phyloP scores from a whole-genome alignment of 2,888 invertebrate species.

The Dione vanillae region DNA sequence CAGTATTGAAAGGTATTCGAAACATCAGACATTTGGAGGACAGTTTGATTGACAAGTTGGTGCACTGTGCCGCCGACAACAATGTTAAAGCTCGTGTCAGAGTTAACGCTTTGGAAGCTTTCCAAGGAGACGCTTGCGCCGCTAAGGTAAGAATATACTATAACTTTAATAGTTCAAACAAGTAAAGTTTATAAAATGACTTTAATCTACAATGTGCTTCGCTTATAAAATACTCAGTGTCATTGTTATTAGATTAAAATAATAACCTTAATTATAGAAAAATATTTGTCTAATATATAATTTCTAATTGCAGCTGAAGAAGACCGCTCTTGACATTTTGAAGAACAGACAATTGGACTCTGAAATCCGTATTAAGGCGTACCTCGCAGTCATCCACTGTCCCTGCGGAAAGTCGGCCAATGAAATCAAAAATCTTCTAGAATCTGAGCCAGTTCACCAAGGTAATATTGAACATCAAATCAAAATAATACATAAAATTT shows the following conservation, averaged over 20 bases:
- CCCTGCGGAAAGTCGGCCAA: slow-evolving; percentile 88
- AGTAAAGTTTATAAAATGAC: not conserved
- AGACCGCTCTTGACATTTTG: slow-evolving; percentile 85
- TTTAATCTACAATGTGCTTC: too few relatives aligned
- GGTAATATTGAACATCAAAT: slow-evolving; percentile 55
- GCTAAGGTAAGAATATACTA: slow-evolving; percentile 62
- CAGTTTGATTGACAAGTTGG: slow-evolving; percentile 84
- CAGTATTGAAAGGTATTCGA: slow-evolving; percentile 91
- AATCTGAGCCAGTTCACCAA: slow-evolving; percentile 90
- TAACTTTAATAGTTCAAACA: not conserved
- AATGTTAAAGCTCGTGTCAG: slow-evolving; percentile 87
- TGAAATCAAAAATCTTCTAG: slow-evolving; percentile 88
- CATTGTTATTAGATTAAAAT: too few relatives aligned
- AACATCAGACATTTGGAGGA: slow-evolving; percentile 89
- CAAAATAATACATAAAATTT: not conserved
- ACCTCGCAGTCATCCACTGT: slow-evolving; percentile 90
- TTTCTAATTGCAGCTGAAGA: slow-evolving; percentile 63
- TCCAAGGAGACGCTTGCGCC: slow-evolving; percentile 88
- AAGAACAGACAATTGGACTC: slow-evolving; percentile 91
- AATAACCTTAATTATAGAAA: too few relatives aligned
- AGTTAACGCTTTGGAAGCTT: slow-evolving; percentile 91
- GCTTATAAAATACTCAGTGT: too few relatives aligned
- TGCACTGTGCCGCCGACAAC: slow-evolving; percentile 85
- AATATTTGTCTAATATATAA: not conserved
- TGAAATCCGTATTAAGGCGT: slow-evolving; percentile 94